Conservation (phyloP, 2,888 invertebrate genomes). For the Drosophila rellima region DNA sequence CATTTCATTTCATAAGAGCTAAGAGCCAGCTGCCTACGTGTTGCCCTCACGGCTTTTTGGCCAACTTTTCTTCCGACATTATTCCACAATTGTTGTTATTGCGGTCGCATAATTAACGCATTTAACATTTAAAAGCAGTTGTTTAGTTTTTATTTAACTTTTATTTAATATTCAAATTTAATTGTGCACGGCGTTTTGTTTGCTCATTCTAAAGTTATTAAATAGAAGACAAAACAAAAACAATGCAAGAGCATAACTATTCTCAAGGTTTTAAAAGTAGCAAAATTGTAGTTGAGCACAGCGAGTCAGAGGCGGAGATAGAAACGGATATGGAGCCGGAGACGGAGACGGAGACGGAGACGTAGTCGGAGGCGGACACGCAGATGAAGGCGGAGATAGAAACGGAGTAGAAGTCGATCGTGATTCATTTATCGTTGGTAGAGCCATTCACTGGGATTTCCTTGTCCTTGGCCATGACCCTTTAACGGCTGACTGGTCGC, state of each 20-base stretch:
- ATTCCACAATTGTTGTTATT: conserved; percentile 40
- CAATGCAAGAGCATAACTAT: conserved; percentile 47
- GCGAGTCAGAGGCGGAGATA: conserved; percentile 1
- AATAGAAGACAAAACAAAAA: conserved; percentile 48
- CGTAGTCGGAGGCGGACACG: conserved; percentile 3
- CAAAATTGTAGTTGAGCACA: conserved; percentile 70
- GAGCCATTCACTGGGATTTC: conserved; percentile 79
- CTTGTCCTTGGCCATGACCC: conserved; percentile 83
- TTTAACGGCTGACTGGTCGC: conserved; percentile 70
- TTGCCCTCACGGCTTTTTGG: conserved; percentile 27
- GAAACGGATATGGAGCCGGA: conserved; percentile 1
- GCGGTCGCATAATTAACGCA: conserved; percentile 58
- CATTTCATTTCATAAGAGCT: background rate
- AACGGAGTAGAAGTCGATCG: conserved; percentile 45
- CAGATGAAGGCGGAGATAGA: conserved; percentile 30
- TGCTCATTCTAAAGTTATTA: conserved; percentile 73
- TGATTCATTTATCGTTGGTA: conserved; percentile 59
- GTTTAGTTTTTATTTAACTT: conserved; percentile 46
- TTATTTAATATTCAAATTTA: conserved; percentile 68
- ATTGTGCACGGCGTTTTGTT: conserved; percentile 62
- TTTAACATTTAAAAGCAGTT: conserved; percentile 41
- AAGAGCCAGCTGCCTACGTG: conserved; percentile 5
- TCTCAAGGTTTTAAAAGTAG: conserved; percentile 80
- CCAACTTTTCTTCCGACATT: conserved; percentile 70
- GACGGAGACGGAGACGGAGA: conserved; percentile 7